A percentile compares a stretch with the other conserved stretches of the same genome.
phyloP scores from a whole-genome alignment of 2,888 invertebrate species.

The Lamproptera curius region DNA sequence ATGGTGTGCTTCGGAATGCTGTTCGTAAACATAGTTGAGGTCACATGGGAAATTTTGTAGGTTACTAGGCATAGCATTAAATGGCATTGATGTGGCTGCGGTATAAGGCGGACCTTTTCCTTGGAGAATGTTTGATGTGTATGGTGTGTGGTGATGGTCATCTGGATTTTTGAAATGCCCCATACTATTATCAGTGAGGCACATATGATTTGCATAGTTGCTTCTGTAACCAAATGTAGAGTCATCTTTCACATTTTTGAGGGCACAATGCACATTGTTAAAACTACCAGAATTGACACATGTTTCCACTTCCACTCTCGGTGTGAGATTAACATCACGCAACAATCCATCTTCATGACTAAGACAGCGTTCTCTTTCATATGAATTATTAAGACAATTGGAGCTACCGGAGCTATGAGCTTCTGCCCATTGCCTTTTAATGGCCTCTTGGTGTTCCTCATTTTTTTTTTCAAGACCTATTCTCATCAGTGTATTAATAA shows the following conservation, averaged over 20 bases:
- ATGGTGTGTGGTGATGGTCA: slow-evolving; percentile 61
- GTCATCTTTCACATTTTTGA: slow-evolving; percentile 47
- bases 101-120: slow-evolving; percentile 64
- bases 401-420: slow-evolving; percentile 49
- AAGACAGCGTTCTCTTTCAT: slow-evolving; percentile 57
- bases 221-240: slow-evolving; percentile 54
- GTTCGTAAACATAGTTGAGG: slow-evolving; percentile 64
- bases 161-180: slow-evolving; percentile 62
- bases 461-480: slow-evolving; percentile 92
- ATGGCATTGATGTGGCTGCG: slow-evolving; percentile 46
- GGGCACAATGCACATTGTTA: slow-evolving; percentile 83
- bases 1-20: slow-evolving; percentile 46
- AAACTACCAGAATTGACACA: slow-evolving; percentile 83
- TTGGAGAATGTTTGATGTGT: slow-evolving; percentile 63
- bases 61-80: slow-evolving; percentile 51
- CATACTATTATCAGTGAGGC: slow-evolving; percentile 45
- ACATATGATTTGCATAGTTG: slow-evolving; percentile 67
- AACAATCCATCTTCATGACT: slow-evolving; percentile 63
- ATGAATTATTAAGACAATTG: slow-evolving; percentile 51
- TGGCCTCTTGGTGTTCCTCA: slow-evolving; percentile 75
- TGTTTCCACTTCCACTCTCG: slow-evolving; percentile 79
- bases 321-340: slow-evolving; percentile 73
- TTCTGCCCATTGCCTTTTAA: slow-evolving; percentile 69
- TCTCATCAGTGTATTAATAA: slow-evolving; percentile 97
- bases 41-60: slow-evolving; percentile 68